Base-by-base conservation (phyloP, 2,888 invertebrate genomes). In the Vanessa cardui region DNA sequence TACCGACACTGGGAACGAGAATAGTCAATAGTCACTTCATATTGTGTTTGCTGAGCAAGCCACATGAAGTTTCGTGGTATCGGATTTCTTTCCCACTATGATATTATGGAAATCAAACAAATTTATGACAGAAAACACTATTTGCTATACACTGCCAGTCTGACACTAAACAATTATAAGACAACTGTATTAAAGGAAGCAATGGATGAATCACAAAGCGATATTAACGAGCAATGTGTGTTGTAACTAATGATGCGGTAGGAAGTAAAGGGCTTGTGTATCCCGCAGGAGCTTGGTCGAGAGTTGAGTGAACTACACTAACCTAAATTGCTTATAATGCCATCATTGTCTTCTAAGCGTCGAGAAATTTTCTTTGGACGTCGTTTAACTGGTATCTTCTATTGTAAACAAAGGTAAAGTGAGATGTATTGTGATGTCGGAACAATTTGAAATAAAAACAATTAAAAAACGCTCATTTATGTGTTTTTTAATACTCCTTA, bases 11-110 rank as follows among this genome's bases (percentile, higher is more conserved):
- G 86, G 85, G 89, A 89, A 90, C 90, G 83, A 81, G 87, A 90
- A 90, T 90, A 92, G 91, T 92, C 92, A 90, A 92, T 91, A 92
- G 90, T 88, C 91, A 89, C 90, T 92, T 88, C 90, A 89, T 89
- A 88, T 89, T 90, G 87, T 90, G 89, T 91, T 90, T 91, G 84
- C 83, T 83, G 86, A 86, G 86, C 84, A 89, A 90, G 89, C 90
- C 89, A 83, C 86, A 86, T 81, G 86, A 86, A 85, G 86, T 87
- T 89, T 86, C 83, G 85, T 81, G 80, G 86, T 90, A 87, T 91
- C 87, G 76, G 71, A 84, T 90, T 89, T 85, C 92, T 71, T 73
- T 72, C 66, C 66, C 74, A 83, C 80, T 71, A 81, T 68, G 64
- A 64, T 66, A 76, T 69, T 67, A 65, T 71, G 65, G 61, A 59